Evolutionary conservation across 1,140 invertebrate genomes (phyloP).

Genomic region (Leptinotarsa texana): DNA sequence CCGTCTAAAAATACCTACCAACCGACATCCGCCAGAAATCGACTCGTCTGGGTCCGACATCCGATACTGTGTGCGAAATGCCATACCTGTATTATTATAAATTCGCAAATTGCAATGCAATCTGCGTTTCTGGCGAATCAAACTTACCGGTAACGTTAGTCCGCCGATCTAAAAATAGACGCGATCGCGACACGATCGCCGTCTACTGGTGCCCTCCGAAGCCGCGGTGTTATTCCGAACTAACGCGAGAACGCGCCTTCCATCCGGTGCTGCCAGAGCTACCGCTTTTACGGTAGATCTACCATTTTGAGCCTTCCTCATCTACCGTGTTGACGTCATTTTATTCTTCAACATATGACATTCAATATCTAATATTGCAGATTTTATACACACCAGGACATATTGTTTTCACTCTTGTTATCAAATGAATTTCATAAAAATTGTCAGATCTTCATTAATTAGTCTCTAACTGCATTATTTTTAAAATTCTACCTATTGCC

Average conservation of each 20-base stretch:
- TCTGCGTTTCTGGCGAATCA: conserved; percentile 8
- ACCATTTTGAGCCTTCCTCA: too few species aligned
- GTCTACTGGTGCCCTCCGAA: conserved; percentile 41
- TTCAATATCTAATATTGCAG: too few species aligned
- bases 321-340: too few species aligned
- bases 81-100: conserved; percentile 8
- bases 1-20: background rate
- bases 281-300: too few species aligned
- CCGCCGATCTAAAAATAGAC: conserved; percentile 37
- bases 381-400: too few species aligned
- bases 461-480: too few species aligned
- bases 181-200: background rate
- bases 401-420: too few species aligned
- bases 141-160: conserved; percentile 21
- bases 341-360: too few species aligned
- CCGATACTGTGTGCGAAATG: background rate
- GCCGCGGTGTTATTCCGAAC: conserved; percentile 45
- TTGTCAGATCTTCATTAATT: too few species aligned
- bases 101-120: conserved; percentile 8
- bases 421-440: too few species aligned
- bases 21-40: background rate
- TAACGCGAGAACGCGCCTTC: conserved; percentile 21
- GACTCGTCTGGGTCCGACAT: background rate
- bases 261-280: too few species aligned
- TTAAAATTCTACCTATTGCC: too few species aligned